Evolutionary conservation across 2,797 vertebrate species (phyloP).

Genomic region (Phoeniculus purpureus): DNA sequence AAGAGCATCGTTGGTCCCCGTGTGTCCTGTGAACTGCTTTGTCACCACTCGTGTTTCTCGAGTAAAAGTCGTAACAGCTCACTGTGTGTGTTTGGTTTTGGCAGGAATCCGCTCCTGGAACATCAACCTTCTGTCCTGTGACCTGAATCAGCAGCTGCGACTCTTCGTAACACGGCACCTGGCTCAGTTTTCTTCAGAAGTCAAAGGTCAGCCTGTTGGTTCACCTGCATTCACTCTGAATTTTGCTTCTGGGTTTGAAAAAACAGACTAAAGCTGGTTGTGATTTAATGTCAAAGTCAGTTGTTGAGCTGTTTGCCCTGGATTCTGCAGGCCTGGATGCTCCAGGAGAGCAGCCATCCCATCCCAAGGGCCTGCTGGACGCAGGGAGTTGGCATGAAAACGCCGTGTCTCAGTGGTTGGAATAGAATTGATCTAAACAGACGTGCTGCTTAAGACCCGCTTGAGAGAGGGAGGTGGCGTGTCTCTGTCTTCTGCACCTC

Average conservation of each 20-base stretch:
- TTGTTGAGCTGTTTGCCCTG: neutral
- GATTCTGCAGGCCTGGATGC: neutral
- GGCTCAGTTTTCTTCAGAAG: conserved; percentile 93
- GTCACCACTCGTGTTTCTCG: neutral
- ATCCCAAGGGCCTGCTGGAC: neutral
- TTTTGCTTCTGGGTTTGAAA: neutral
- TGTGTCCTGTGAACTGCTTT: neutral
- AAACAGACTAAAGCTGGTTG: neutral
- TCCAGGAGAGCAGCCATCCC: neutral
- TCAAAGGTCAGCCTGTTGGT: conserved; percentile 88
- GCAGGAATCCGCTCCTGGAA: conserved; percentile 91
- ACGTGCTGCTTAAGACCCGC: neutral
- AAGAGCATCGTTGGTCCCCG: neutral
- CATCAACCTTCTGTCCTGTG: conserved; percentile 81
- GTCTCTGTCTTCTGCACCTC: neutral
- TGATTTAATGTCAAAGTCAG: neutral
- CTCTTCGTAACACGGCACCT: conserved; percentile 90
- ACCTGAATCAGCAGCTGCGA: conserved; percentile 90
- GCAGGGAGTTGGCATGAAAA: neutral
- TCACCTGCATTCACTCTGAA: neutral
- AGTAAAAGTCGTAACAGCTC: neutral
- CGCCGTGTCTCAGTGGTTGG: neutral
- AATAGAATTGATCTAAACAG: neutral
- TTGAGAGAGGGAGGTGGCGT: neutral
- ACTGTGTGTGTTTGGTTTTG: neutral